Evolutionary conservation across 1,140 invertebrate species (phyloP).

Genomic region (Trachymyrmex septentrionalis): DNA sequence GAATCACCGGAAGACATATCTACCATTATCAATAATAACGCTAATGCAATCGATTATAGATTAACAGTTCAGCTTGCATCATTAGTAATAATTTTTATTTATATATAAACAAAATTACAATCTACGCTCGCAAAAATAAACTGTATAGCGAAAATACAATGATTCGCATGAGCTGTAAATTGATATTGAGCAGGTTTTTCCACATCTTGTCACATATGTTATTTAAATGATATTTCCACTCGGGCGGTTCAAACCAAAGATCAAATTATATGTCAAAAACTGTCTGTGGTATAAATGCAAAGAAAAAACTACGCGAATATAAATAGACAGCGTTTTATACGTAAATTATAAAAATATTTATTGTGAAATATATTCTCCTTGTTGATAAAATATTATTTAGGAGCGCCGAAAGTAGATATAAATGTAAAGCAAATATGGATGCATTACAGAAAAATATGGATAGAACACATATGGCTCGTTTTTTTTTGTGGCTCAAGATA

Average conservation of each 20-base stretch:
- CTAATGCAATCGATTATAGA: neutral
- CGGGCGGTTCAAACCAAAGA: neutral
- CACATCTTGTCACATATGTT: neutral
- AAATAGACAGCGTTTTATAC: neutral
- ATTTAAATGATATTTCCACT: slow-evolving; percentile 6
- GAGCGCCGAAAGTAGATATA: neutral
- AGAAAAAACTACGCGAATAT: neutral
- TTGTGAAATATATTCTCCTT: neutral
- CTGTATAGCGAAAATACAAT: neutral
- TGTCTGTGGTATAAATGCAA: neutral
- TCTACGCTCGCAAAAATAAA: neutral
- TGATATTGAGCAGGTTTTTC: neutral
- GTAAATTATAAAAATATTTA: slow-evolving; percentile 16
- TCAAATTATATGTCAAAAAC: slow-evolving; percentile 10
- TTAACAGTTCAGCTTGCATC: neutral
- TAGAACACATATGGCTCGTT: neutral
- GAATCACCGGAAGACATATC: too few relatives aligned
- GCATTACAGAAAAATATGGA: neutral
- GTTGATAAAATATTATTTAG: slow-evolving; percentile 15
- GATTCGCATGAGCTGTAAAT: neutral
- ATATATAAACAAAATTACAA: neutral
- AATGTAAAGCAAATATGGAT: neutral
- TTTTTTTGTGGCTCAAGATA: slow-evolving; percentile 15
- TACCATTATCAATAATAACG: neutral
- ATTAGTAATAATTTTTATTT: neutral